Percentiles rank a stretch among this genome's conserved stretches.
phyloP scores from a whole-genome alignment of 2,888 invertebrate species.

The Cantharis lateralis region DNA sequence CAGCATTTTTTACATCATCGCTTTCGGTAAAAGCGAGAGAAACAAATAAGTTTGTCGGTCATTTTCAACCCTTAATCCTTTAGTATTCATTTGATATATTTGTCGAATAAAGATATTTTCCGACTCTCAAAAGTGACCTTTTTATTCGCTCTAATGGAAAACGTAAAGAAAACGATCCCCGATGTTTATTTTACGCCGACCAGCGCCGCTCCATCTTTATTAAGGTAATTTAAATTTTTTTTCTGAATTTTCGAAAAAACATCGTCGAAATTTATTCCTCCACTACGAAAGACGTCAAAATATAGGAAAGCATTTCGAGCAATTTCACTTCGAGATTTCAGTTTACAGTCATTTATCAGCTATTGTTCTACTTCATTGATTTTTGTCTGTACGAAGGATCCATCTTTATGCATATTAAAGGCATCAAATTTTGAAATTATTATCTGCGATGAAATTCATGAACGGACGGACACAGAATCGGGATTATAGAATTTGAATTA shows the following conservation, averaged over 20 bases:
- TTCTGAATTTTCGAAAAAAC: neutral
- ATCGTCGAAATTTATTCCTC: slow-evolving; percentile 4
- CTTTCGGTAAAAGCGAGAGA: neutral
- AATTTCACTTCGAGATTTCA: slow-evolving; percentile 27
- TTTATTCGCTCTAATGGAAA: slow-evolving; percentile 7
- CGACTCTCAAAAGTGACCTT: neutral
- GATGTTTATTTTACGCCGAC: neutral
- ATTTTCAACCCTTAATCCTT: slow-evolving; percentile 9
- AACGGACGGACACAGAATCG: slow-evolving; percentile 16
- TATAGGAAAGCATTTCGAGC: slow-evolving; percentile 23
- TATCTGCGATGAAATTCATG: slow-evolving; percentile 21
- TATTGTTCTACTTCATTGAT: slow-evolving; percentile 29
- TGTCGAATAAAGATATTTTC: slow-evolving; percentile 7
- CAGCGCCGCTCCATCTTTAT: neutral
- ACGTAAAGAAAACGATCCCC: slow-evolving; percentile 6
- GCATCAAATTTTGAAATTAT: slow-evolving; percentile 24
- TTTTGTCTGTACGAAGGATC: slow-evolving; percentile 15
- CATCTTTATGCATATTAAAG: slow-evolving; percentile 27
- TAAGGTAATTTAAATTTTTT: neutral
- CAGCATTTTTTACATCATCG: slow-evolving; percentile 7
- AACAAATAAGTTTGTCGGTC: slow-evolving; percentile 9
- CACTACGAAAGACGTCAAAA: slow-evolving; percentile 9
- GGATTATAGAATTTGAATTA: slow-evolving; percentile 26
- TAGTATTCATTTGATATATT: slow-evolving; percentile 17
- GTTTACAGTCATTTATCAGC: slow-evolving; percentile 29